A percentile compares a stretch with the other conserved stretches of the same genome.
These are phyloP conservation scores for Tonatia bakeri DNA, from an alignment of 2,113 vertebrate genomes.

Conservation along the genomic window DNA sequence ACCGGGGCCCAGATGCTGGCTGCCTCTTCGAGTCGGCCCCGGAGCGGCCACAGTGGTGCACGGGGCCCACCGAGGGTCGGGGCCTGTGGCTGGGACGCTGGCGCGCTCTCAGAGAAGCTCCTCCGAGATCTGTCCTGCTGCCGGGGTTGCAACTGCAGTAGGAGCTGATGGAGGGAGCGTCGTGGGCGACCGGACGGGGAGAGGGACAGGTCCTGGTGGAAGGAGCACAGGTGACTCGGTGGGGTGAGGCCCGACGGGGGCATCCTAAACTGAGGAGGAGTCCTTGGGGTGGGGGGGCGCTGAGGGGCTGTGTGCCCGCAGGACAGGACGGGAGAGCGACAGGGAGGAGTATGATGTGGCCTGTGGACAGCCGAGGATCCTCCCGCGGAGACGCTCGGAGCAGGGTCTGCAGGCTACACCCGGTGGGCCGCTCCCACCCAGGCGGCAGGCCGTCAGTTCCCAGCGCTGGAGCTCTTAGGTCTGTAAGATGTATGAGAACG, in stretches of 20 bases:
- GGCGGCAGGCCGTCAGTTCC: not conserved
- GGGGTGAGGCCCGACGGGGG: not conserved
- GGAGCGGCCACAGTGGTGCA: too few relatives aligned
- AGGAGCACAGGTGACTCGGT: not conserved
- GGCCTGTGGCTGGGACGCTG: too few relatives aligned
- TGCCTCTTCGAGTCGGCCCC: too few relatives aligned
- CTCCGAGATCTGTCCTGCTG: not conserved
- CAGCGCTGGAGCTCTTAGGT: not conserved
- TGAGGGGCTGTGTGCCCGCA: not conserved
- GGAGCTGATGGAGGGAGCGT: not conserved
- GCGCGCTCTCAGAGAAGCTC: not conserved
- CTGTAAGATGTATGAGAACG: not conserved
- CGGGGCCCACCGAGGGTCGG: too few relatives aligned
- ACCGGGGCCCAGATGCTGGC: too few relatives aligned
- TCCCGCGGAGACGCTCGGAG: not conserved
- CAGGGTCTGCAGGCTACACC: not conserved
- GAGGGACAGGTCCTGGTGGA: not conserved
- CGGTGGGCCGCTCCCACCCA: not conserved
- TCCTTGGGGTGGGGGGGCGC: fast-evolving
- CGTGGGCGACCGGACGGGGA: not conserved
- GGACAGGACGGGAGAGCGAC: not conserved
- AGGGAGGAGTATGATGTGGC: not conserved
- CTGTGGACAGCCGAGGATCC: not conserved
- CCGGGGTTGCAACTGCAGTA: not conserved
- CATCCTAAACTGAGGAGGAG: not conserved